Evolutionary conservation across 1,140 invertebrate genomes (phyloP).

Genomic region (Caenorhabditis inopinata): DNA sequence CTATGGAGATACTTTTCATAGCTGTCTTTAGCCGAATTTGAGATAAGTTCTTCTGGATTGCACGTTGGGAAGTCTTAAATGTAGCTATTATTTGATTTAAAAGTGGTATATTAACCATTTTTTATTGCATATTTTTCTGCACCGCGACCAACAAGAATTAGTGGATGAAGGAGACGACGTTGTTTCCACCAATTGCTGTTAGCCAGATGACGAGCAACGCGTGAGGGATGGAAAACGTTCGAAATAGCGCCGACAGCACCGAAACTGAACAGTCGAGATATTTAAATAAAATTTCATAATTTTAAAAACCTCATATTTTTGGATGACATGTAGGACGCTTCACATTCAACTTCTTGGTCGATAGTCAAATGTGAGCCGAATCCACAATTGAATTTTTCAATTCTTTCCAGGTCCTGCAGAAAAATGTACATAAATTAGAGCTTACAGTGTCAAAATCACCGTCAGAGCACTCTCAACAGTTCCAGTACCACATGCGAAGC

Average conservation of each 20-base stretch:
- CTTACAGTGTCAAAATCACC: background rate
- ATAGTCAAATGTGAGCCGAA: conserved; percentile 30
- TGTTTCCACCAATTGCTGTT: conserved; percentile 10
- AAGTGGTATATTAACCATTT: background rate
- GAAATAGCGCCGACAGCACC: conserved; percentile 12
- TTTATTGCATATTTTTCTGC: conserved; percentile 3
- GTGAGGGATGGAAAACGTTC: conserved; percentile 3
- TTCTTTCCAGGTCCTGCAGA: background rate
- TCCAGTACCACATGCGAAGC: background rate
- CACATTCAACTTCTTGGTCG: conserved; percentile 32
- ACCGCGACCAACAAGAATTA: conserved; percentile 5
- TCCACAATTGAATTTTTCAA: conserved; percentile 26
- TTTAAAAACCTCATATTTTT: conserved; percentile 13
- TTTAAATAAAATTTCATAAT: background rate
- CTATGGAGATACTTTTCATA: background rate
- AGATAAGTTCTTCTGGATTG: background rate
- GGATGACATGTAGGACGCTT: conserved; percentile 24
- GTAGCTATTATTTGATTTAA: background rate
- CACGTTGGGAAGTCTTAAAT: conserved; percentile 7
- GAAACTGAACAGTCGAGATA: background rate
- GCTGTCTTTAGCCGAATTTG: conserved; percentile 1
- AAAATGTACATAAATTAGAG: no score
- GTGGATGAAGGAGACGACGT: background rate
- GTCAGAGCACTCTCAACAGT: background rate
- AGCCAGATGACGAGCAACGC: background rate